Evolutionary conservation across 1,140 invertebrate species (phyloP), one percentile per base, ranked within the genome.

Genomic region (Platyscapa corneri): DNA sequence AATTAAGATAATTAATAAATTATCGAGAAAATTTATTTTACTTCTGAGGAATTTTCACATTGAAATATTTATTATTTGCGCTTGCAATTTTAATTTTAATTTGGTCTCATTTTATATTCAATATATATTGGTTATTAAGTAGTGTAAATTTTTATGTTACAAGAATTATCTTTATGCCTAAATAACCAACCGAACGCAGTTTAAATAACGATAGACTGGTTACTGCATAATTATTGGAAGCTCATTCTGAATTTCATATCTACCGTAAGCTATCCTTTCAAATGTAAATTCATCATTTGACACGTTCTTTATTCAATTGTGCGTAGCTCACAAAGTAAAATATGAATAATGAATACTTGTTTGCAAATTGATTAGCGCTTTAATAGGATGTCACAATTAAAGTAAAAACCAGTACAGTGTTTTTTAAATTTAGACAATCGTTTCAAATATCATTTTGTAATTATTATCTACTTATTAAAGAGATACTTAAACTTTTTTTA

Each of bases 251-350:
- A 75, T 75, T 75, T 75, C 16, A 42, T 23, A 39, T n/a, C 23
- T 3, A 42, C 39, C 34, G 72, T 53, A 53, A 30, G 30, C 39
- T 78, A 30, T 34, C 56, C 72, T 60, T 76, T 76, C 42, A 76
- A 83, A 76, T 77, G 74, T n/a, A 83, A 76, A 83, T 83, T 46
- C 39, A 76, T 39, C 3, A n/a, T 49, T 53, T 42, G 65, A 82
- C 49, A 60, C 67, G 81, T 27, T 60, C 53, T 74, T 70, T 64
- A 72, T 82, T 74, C 32, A 27, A 56, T 56, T 27, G 16, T 60
- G 56, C 27, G 46, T 23, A 7, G 32, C 18, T 23, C 46, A 10
- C 16, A 23, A 20, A 39, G 46, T 82, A 37, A 74, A 75, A 46
- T 14, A 32, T 70, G 64, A 46, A 46, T 39, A 39, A 32, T 10